Evolutionary conservation across 2,888 invertebrate species (phyloP).

Genomic region (Agrochola litura): DNA sequence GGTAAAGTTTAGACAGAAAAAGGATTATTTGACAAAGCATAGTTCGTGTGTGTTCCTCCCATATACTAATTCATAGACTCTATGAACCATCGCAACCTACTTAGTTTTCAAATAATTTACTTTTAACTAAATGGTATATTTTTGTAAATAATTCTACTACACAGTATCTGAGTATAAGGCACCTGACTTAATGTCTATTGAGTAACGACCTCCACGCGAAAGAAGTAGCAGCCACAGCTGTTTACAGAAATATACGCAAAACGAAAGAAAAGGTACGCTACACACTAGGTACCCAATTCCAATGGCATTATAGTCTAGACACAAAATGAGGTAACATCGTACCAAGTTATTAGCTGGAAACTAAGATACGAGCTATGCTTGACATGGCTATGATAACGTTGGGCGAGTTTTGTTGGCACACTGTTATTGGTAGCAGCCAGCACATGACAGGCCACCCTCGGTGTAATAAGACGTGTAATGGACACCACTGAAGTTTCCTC

Average conservation of each 20-base stretch:
- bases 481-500: slow-evolving; percentile 84
- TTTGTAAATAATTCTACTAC: not conserved
- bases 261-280: not conserved
- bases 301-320: slow-evolving; percentile 33
- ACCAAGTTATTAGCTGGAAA: slow-evolving; percentile 28
- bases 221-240: not conserved
- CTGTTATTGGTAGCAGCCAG: slow-evolving; percentile 54
- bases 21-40: not conserved
- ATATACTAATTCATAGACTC: not conserved
- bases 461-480: slow-evolving; percentile 76
- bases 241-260: not conserved
- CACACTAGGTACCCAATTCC: not conserved
- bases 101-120: not conserved
- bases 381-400: slow-evolving; percentile 19
- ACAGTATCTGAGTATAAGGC: not conserved
- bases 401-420: slow-evolving; percentile 51
- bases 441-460: slow-evolving; percentile 58
- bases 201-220: not conserved
- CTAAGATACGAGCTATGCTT: slow-evolving; percentile 14
- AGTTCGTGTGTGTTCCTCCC: not conserved
- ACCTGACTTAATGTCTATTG: slow-evolving; percentile 6
- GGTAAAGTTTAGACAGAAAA: not conserved
- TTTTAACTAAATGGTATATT: not conserved
- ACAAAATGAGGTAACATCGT: slow-evolving; percentile 18
- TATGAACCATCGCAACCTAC: not conserved